A percentile compares a stretch with the other conserved stretches of the same genome.
Evolutionary conservation across 2,888 invertebrate species (phyloP).

Genomic region (Bombyx huttoni): DNA sequence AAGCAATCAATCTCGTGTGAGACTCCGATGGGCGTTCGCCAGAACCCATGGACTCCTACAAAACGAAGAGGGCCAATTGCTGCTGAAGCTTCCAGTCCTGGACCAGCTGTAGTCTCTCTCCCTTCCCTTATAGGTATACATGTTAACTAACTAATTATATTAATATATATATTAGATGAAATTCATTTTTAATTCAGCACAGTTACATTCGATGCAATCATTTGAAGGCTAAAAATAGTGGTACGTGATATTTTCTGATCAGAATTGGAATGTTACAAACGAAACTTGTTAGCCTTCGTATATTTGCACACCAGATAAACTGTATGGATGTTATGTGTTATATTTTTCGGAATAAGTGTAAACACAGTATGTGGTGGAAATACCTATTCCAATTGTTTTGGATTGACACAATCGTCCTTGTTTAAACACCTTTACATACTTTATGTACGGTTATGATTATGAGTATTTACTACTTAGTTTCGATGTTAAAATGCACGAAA

Average conservation of each 20-base stretch:
- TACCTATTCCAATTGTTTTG: background rate
- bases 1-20: slow-evolving; percentile 34
- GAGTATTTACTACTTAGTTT: slow-evolving; percentile 19
- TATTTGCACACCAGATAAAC: background rate
- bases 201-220: no score
- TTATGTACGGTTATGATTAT: slow-evolving; percentile 15
- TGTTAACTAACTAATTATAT: background rate
- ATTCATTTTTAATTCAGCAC: no score
- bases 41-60: slow-evolving; percentile 92
- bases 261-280: background rate
- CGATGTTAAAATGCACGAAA: slow-evolving; percentile 20
- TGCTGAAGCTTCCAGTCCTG: slow-evolving; percentile 88
- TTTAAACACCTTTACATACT: slow-evolving; percentile 10
- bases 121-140: slow-evolving; percentile 84
- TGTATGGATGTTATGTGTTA: background rate
- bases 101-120: slow-evolving; percentile 88
- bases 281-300: background rate
- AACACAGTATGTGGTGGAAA: background rate
- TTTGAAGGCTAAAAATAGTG: background rate
- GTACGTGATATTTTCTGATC: background rate
- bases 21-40: slow-evolving; percentile 76
- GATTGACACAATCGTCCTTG: slow-evolving; percentile 2
- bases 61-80: slow-evolving; percentile 90
- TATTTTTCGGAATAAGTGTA: background rate
- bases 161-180: no score